Percentiles rank a stretch among this genome's conserved stretches.
Evolutionary conservation across 2,797 vertebrate genomes (phyloP).

Genomic region (Enteromius trimaculatus): DNA sequence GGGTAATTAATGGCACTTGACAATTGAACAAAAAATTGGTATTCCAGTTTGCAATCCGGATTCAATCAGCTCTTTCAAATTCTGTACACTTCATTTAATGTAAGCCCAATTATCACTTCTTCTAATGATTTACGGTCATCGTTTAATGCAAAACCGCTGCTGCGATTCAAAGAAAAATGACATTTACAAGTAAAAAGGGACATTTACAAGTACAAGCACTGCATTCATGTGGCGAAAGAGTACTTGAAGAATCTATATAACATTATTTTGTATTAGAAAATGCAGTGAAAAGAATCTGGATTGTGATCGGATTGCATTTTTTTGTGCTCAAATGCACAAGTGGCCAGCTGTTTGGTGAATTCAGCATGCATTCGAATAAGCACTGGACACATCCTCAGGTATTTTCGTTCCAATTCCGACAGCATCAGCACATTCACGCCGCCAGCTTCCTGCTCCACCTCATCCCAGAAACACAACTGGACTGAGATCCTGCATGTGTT

Average conservation of each 20-base stretch:
- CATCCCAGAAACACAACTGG: slow-evolving; percentile 9
- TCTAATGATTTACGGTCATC: background rate
- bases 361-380: background rate
- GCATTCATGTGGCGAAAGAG: background rate
- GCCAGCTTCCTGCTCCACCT: slow-evolving; percentile 43
- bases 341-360: slow-evolving; percentile 11
- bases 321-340: background rate
- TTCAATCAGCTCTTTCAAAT: background rate
- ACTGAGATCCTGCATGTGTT: background rate
- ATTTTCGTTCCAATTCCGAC: slow-evolving; percentile 25
- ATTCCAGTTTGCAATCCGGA: background rate
- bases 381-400: slow-evolving; percentile 31
- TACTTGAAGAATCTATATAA: background rate
- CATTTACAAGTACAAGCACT: background rate
- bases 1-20: slow-evolving; percentile 5
- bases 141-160: background rate
- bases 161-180: background rate
- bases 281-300: background rate
- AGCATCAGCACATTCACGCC: slow-evolving; percentile 32
- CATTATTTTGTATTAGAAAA: background rate
- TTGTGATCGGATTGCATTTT: background rate
- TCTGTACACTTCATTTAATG: background rate
- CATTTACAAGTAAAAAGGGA: background rate
- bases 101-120: background rate
- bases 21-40: background rate